A percentile compares a stretch with the other conserved stretches of the same genome.
Evolutionary conservation across 2,113 vertebrate species (phyloP).

Genomic region (Centropus bengalensis): DNA sequence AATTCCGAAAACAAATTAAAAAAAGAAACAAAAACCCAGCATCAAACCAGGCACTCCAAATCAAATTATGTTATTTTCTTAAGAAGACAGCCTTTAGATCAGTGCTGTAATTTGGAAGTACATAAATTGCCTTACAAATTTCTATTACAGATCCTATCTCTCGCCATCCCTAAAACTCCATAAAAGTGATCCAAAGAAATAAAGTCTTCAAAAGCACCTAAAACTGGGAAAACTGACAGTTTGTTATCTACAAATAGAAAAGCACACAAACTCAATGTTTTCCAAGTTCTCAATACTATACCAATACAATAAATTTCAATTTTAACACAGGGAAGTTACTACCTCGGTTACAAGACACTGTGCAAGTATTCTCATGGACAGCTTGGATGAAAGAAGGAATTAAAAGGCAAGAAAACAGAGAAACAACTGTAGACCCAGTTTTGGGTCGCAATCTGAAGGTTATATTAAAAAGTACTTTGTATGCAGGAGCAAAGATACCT

Average conservation of each 20-base stretch:
- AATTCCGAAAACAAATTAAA: not conserved
- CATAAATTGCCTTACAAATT: not conserved
- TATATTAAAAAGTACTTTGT: not conserved
- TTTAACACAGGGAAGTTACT: not conserved
- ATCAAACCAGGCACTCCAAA: not conserved
- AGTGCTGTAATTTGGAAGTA: not conserved
- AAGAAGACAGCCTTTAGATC: not conserved
- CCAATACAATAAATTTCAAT: not conserved
- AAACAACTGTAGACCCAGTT: not conserved
- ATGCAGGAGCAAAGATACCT: not conserved
- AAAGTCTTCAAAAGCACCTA: not conserved
- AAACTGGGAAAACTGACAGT: not conserved
- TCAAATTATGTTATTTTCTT: not conserved
- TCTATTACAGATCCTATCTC: not conserved
- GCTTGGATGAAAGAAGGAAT: not conserved
- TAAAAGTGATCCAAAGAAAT: not conserved
- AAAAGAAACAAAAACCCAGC: not conserved
- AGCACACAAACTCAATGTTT: not conserved
- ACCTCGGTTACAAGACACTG: not conserved
- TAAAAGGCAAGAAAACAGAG: not conserved
- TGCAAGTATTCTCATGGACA: not conserved
- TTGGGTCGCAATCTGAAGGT: not conserved
- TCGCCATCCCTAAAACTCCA: not conserved
- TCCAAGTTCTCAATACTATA: not conserved
- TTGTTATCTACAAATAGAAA: not conserved